Evolutionary conservation across 2,888 invertebrate species (phyloP), one percentile per base, ranked within the genome.

Genomic region (Sisyra nigra): DNA sequence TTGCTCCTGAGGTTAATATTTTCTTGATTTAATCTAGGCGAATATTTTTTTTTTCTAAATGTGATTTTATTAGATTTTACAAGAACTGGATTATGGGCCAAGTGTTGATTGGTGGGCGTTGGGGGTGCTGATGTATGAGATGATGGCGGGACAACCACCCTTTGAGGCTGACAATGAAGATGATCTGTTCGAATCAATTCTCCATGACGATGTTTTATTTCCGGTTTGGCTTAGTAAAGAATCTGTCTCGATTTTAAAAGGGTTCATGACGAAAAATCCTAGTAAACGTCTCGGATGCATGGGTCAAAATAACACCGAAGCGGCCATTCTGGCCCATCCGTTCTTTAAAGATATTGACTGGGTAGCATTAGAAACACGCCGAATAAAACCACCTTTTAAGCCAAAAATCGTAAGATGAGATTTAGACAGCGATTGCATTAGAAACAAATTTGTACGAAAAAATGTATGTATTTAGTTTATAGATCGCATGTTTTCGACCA

Each of bases 91-190:
- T 58, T 88, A 88, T 59, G 87, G 87, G 0, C 81, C 85, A 29
- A 83, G 84, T 48, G 88, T 89, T 46, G 88, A 88, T 66, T 88
- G 88, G 88, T 97, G 96, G 96, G 96, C 96, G 48, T 71, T 97
- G 50, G 97, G 96, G 41, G 96, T 97, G 46, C 74, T 96, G 37
- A 87, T 96, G 87, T 97, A 97, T 66, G 96, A 97, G 74, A 97
- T 97, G 96, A 85, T 96, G 88, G 96, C 94, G 1, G 96, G 97
- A 0, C 97, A 98, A 65, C 97, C 97, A 46, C 97, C 97, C 10
- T 98, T 98, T 67, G 97, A 98, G 70, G 97, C 97, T 3, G 97
- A 98, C 67, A 97, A 97, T 68, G 98, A 98, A 67, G 97, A 98
- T 64, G 97, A 98, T 64, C 73, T 98, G 47, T 98, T 98, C 68